phyloP scores from a whole-genome alignment of 1,140 invertebrate genomes.

The Fopius arisanus region DNA sequence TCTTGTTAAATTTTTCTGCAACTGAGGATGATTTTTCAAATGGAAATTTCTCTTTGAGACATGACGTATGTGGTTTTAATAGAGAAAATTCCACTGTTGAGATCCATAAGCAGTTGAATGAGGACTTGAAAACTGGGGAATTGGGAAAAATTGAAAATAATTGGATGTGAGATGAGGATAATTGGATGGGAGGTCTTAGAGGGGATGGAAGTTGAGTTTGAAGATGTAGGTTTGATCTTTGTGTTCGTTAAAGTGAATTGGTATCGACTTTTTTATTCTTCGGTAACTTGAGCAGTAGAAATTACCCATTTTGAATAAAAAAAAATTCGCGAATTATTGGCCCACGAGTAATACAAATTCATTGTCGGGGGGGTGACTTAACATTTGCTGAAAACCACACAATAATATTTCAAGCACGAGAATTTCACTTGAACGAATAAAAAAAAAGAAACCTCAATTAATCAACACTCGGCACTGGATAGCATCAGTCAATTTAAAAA shows the following conservation, averaged over 20 bases:
- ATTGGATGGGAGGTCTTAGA: neutral
- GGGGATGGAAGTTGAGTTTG: neutral
- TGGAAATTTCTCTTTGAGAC: neutral
- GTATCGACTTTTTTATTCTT: no score
- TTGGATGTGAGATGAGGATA: neutral
- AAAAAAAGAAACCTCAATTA: neutral
- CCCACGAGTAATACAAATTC: no score
- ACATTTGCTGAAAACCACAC: neutral
- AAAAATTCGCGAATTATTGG: no score
- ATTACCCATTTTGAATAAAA: no score
- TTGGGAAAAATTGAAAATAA: neutral
- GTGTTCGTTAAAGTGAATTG: no score
- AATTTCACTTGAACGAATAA: neutral
- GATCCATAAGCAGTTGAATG: neutral
- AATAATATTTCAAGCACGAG: neutral
- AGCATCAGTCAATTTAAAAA: neutral
- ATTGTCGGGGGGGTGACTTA: no score
- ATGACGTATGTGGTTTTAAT: neutral
- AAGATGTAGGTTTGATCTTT: no score
- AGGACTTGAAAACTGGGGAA: neutral
- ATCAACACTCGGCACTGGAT: neutral
- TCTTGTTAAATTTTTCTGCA: no score
- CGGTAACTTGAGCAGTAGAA: no score
- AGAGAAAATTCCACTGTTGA: neutral
- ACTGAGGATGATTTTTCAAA: neutral